Evolutionary conservation across 1,140 invertebrate species (phyloP).

Genomic region (Papilio aristodemus): DNA sequence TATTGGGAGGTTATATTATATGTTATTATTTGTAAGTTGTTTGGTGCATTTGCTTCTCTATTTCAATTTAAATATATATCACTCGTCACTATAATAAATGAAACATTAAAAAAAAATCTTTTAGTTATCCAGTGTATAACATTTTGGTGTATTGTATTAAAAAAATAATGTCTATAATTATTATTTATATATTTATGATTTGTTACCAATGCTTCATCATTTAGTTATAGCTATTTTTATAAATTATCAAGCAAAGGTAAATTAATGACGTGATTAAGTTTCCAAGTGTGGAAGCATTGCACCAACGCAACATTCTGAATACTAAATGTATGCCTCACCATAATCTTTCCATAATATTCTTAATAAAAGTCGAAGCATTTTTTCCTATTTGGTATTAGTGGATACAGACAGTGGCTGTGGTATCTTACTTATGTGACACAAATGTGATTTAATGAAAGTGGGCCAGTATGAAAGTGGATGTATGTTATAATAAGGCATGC

Average conservation of each 20-base stretch:
- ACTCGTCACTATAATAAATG: neutral
- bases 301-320: constrained; percentile 59
- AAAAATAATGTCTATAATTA: neutral
- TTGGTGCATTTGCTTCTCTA: constrained; percentile 62
- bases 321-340: constrained; percentile 68
- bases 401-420: constrained; percentile 80
- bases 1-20: constrained; percentile 73
- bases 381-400: constrained; percentile 79
- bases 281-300: constrained; percentile 40
- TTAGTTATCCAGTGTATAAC: constrained; percentile 8
- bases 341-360: constrained; percentile 71
- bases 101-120: constrained; percentile 9
- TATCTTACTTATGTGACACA: constrained; percentile 76
- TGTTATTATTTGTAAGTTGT: constrained; percentile 63
- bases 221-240: constrained; percentile 17
- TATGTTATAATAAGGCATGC: constrained; percentile 79
- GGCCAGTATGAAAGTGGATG: constrained; percentile 64
- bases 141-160: constrained; percentile 15
- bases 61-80: constrained; percentile 17
- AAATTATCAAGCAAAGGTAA: neutral
- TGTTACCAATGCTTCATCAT: constrained; percentile 22
- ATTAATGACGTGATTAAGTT: constrained; percentile 14
- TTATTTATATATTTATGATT: neutral
- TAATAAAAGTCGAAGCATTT: constrained; percentile 72
- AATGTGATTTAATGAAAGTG: constrained; percentile 63